Base-by-base conservation (phyloP, 1,140 invertebrate species). In the Philopotamus ludificatus region DNA sequence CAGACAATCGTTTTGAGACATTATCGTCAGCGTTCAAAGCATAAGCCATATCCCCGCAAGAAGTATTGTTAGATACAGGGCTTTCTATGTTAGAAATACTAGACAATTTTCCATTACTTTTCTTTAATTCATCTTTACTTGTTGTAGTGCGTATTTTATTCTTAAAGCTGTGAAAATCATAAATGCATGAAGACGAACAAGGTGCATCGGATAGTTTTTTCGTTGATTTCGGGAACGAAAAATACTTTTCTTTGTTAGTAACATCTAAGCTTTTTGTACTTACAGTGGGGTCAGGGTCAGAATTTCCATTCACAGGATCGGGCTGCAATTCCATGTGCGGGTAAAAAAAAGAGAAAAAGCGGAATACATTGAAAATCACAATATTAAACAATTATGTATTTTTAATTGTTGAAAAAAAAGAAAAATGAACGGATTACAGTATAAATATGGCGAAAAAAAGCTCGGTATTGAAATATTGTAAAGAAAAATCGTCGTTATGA, bases 301-400 rank as follows among this genome's bases (percentile, higher is more conserved):
- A 20, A 57, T 63, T 62, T 28, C 67, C 63, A 8, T 53, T 63
- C 22, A 61, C 65, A 39, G 49, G 26, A 47, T 70, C 63, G 15
- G 69, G 69, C 69, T 70, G 69, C 69, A 65, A 42, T 68, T 63
- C 65, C 65, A 57, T 54, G 53, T 8, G 44, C 21, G n/a, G n/a
- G n/a, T n/a, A n/a, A n/a, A n/a, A n/a, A 28, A 58, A 21, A 45
- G 50, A 18, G 45, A 50, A 28, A 57, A 59, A 55, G 63, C 59
- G 63, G 57, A 61, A 69, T 45, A 51, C 50, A 65, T 44, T 60
- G 47, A 42, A 42, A 49, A 60, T 22, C 16, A 60, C 54, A 16
- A 21, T 7, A 49, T 49, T 15, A 49, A 15, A 15, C 12, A 34
- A n/a, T n/a, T n/a, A n/a, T n/a, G n/a, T n/a, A n/a, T n/a, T n/a